Evolutionary conservation across 2,797 vertebrate genomes (phyloP).

Genomic region (Sebastes hubbsi): DNA sequence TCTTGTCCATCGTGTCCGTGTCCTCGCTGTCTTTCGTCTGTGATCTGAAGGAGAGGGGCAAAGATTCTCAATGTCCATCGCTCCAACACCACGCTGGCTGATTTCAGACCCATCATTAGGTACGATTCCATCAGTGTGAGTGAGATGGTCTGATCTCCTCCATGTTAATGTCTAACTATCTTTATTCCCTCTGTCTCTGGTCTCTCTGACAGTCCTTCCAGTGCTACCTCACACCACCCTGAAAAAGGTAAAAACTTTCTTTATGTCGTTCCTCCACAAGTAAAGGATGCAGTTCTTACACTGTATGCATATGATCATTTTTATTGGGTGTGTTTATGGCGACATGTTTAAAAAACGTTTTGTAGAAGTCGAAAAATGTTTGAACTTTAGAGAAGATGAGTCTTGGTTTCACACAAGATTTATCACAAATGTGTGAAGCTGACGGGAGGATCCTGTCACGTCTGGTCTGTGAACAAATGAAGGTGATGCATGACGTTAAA

Average conservation of each 20-base stretch:
- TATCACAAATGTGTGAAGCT: too few relatives aligned
- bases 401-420: too few relatives aligned
- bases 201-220: constrained; percentile 46
- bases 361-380: too few relatives aligned
- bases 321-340: too few relatives aligned
- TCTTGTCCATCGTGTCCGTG: constrained; percentile 25
- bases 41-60: constrained; percentile 70
- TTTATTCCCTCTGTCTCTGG: background rate
- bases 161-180: background rate
- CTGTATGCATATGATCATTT: too few relatives aligned
- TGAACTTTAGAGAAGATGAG: too few relatives aligned
- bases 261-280: background rate
- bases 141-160: background rate
- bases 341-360: too few relatives aligned
- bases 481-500: background rate
- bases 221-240: constrained; percentile 42
- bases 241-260: constrained; percentile 67
- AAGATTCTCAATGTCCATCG: constrained; percentile 73
- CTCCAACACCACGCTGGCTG: constrained; percentile 61
- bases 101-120: constrained; percentile 68
- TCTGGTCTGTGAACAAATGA: too few relatives aligned
- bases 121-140: constrained; percentile 27
- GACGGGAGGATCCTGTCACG: too few relatives aligned
- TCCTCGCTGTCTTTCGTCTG: constrained; percentile 4
- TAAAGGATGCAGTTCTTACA: too few relatives aligned